phyloP scores from a whole-genome alignment of 2,113 vertebrate genomes.

The Gambusia holbrooki region DNA sequence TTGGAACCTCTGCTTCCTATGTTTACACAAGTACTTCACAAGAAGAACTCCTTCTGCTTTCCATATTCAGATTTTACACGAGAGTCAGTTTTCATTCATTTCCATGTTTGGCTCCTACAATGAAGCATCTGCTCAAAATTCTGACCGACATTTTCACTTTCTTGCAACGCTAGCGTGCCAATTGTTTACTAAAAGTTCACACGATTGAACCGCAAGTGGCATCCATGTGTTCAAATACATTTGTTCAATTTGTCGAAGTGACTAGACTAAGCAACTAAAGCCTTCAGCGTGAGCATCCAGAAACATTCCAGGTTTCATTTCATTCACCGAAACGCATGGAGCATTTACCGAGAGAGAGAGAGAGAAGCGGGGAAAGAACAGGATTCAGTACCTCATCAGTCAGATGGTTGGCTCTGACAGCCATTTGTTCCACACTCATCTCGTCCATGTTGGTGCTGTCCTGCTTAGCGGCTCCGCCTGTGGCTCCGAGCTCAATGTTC shows the following conservation, averaged over 20 bases:
- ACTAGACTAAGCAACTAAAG: too few species aligned
- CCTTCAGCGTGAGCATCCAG: too few species aligned
- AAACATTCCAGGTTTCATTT: neutral
- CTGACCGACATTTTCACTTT: too few species aligned
- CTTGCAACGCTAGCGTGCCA: too few species aligned
- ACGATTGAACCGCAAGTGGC: too few species aligned
- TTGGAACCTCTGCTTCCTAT: neutral
- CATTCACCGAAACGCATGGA: neutral
- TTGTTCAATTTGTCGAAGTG: too few species aligned
- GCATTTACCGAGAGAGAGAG: neutral
- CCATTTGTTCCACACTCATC: conserved; percentile 88
- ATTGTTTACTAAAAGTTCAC: too few species aligned
- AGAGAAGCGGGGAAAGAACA: neutral
- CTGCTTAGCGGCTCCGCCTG: conserved; percentile 61
- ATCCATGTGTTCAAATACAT: too few species aligned
- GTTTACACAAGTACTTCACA: neutral
- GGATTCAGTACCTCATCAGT: conserved; percentile 90
- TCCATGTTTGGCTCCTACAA: neutral
- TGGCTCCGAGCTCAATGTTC: conserved; percentile 69
- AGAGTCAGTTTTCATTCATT: neutral
- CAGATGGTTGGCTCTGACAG: conserved; percentile 88
- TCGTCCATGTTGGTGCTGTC: conserved; percentile 87
- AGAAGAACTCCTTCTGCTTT: too few species aligned
- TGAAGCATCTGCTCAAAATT: neutral
- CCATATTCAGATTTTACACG: neutral